Conservation (phyloP, 2,888 invertebrate genomes). For the Automeris io region DNA sequence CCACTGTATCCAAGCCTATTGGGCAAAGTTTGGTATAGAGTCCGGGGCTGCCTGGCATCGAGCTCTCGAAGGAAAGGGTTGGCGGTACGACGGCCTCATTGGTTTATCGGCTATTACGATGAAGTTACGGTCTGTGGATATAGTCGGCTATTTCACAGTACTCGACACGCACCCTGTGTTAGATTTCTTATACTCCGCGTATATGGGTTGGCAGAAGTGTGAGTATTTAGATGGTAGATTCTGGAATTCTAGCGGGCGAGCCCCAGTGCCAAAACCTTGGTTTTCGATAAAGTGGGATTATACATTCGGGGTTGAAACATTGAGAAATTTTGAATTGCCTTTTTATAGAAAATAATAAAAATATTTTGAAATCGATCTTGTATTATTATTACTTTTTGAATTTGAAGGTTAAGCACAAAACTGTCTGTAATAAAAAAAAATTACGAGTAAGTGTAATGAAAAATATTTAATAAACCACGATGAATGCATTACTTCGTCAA, state of each 20-base stretch:
- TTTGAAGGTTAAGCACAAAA: too few species aligned
- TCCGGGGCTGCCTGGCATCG: slow-evolving; percentile 27
- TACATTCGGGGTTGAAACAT: neutral
- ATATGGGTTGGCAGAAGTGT: slow-evolving; percentile 17
- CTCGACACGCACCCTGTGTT: slow-evolving; percentile 27
- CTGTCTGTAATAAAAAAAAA: too few species aligned
- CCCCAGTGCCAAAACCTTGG: slow-evolving; percentile 10
- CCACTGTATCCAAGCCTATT: slow-evolving; percentile 23
- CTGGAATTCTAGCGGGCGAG: slow-evolving; percentile 6
- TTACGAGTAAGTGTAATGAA: too few species aligned
- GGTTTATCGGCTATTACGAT: slow-evolving; percentile 27
- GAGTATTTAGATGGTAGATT: slow-evolving; percentile 15
- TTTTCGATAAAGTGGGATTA: slow-evolving; percentile 8
- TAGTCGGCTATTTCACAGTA: slow-evolving; percentile 29
- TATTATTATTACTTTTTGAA: too few species aligned
- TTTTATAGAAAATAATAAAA: slow-evolving; percentile 3
- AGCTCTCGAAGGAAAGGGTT: slow-evolving; percentile 7
- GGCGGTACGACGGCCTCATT: slow-evolving; percentile 26
- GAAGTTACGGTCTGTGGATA: slow-evolving; percentile 20
- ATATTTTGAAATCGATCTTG: neutral
- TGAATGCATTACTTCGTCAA: too few species aligned
- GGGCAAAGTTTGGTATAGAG: slow-evolving; percentile 29
- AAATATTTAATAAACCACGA: too few species aligned
- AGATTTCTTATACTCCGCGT: slow-evolving; percentile 28
- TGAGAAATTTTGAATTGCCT: neutral